A percentile compares a stretch with the other conserved stretches of the same genome.
Conservation (phyloP, 1,140 invertebrate genomes). For the Scylla paramamosain region DNA sequence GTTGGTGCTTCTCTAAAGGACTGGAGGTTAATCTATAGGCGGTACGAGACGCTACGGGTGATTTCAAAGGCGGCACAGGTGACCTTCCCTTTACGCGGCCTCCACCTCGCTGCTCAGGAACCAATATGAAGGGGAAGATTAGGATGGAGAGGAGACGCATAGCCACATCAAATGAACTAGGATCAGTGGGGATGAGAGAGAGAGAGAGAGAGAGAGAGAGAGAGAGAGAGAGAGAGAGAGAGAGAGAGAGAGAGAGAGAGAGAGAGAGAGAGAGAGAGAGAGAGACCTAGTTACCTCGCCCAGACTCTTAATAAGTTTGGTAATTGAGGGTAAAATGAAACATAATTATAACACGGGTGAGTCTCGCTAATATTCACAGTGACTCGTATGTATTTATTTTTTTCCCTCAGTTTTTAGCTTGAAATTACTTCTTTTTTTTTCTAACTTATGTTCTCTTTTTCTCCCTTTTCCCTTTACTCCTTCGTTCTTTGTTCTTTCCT, state of each 20-base stretch:
- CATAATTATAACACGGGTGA: background rate
- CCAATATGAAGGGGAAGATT: background rate
- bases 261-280: background rate
- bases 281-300: background rate
- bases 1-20: background rate
- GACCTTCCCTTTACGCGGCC: background rate
- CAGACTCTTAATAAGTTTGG: background rate
- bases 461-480: too few relatives aligned
- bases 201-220: slow-evolving; percentile 3
- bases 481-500: background rate
- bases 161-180: background rate
- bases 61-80: background rate
- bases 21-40: background rate
- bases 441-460: too few relatives aligned
- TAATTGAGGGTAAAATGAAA: background rate
- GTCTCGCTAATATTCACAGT: background rate
- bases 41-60: background rate
- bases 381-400: background rate
- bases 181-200: background rate
- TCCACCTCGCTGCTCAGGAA: background rate
- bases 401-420: background rate
- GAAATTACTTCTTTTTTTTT: too few relatives aligned
- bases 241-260: background rate
- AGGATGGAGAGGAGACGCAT: background rate
- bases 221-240: slow-evolving; percentile 1